Conservation (phyloP, 2,797 vertebrate species). For the Microctenopoma steveboyesi region DNA sequence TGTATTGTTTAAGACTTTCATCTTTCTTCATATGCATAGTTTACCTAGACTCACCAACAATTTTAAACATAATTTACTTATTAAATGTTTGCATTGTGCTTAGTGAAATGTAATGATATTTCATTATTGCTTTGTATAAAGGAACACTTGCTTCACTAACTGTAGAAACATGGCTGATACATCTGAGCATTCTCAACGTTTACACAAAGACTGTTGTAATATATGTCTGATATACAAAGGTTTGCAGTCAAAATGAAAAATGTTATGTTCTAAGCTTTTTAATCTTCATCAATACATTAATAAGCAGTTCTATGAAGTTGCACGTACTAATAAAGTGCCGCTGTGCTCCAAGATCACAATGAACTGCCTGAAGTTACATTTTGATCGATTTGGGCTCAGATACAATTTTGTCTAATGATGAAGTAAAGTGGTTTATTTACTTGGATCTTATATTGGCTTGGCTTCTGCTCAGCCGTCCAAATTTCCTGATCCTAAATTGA, state of each 20-base stretch:
- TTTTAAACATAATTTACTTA: not conserved
- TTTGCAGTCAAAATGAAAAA: conserved; percentile 4
- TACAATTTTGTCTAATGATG: conserved; percentile 33
- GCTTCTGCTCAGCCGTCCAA: conserved; percentile 35
- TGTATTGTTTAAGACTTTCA: too few relatives aligned
- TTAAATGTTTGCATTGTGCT: not conserved
- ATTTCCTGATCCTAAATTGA: conserved; percentile 48
- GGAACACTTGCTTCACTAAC: not conserved
- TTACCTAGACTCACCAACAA: not conserved
- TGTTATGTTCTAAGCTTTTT: too few relatives aligned
- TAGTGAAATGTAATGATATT: not conserved
- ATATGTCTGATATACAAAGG: not conserved
- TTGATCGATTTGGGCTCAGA: not conserved
- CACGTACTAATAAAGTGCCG: not conserved
- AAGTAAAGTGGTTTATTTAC: conserved; percentile 25
- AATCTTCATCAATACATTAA: not conserved
- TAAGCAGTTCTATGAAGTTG: not conserved
- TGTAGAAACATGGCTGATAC: conserved; percentile 12
- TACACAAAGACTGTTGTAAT: not conserved
- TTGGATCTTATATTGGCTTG: conserved; percentile 29
- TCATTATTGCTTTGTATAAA: not conserved
- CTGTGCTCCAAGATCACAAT: conserved; percentile 11
- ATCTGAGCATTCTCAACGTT: not conserved
- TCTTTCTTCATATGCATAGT: not conserved
- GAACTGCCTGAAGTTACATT: conserved; percentile 6